Base-by-base conservation (phyloP, 2,888 invertebrate genomes). In the Chymomyza caudatula region DNA sequence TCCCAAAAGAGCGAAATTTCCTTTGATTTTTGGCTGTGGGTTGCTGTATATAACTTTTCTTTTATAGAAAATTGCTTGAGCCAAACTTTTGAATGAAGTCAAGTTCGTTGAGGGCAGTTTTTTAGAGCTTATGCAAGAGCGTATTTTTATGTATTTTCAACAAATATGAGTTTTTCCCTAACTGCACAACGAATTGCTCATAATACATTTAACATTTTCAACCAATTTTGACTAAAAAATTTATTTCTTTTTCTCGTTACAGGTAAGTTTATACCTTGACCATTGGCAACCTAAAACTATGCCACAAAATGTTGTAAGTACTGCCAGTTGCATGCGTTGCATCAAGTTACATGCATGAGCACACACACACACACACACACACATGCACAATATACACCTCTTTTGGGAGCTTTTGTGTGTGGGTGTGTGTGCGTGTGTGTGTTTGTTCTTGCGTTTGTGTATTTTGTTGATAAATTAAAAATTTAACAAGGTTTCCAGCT, bases 381-480 rank as follows among this genome's bases (percentile, higher is more conserved):
- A n/a, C n/a, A n/a, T n/a, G n/a, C n/a, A n/a, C n/a, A n/a, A n/a
- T n/a, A n/a, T 47, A 8, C 17, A 47, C 47, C 29, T 44, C n/a
- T n/a, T n/a, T n/a, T n/a, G n/a, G n/a, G n/a, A n/a, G n/a, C n/a
- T 44, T 44, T 17, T 44, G 1, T 17, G 13, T 3, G 47, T 8
- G 47, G 1, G 47, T 47, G 17, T 44, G 44, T 6, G 11, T 29
- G 29, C n/a, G n/a, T n/a, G n/a, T n/a, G n/a, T n/a, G n/a, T n/a
- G n/a, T n/a, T n/a, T n/a, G n/a, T n/a, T n/a, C n/a, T n/a, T n/a
- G n/a, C n/a, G n/a, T n/a, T n/a, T 59, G 65, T 73, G 65, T 73
- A 74, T 76, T 69, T 73, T 76, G 65, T 67, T 68, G 76, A 76
- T 72, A 67, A 84, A 75, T 84, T 63, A 73, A 81, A 84, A 75